phyloP scores from a whole-genome alignment of 2,797 vertebrate species.

The Pelobates cultripes region DNA sequence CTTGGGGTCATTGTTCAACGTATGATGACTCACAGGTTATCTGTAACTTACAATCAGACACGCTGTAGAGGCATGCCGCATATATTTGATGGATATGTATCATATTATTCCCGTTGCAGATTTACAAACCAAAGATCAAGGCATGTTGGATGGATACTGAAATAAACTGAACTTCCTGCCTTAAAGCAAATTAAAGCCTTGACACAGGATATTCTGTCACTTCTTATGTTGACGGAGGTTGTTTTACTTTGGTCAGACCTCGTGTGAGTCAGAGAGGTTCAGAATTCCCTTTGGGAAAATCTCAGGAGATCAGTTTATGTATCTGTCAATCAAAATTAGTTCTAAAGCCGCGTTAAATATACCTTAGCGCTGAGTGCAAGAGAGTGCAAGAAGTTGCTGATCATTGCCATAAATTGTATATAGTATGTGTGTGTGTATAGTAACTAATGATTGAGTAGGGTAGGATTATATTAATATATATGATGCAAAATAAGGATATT shows the following conservation, averaged over 20 bases:
- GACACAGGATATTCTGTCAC: conserved; percentile 6
- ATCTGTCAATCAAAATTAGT: conserved; percentile 33
- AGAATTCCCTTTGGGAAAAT: conserved; percentile 26
- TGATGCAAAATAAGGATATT: too few species aligned
- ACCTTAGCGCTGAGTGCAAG: too few species aligned
- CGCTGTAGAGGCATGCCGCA: conserved; percentile 4
- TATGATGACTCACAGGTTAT: conserved; percentile 22
- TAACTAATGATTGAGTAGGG: too few species aligned
- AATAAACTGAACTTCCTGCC: conserved; percentile 16
- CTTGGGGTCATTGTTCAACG: conserved; percentile 5
- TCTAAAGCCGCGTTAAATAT: too few species aligned
- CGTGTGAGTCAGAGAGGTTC: conserved; percentile 25
- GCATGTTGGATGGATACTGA: neutral
- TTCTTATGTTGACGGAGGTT: neutral
- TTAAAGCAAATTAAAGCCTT: neutral
- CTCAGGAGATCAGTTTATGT: neutral
- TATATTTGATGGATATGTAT: conserved; percentile 11
- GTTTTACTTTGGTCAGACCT: neutral
- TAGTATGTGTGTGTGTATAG: too few species aligned
- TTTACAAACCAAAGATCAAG: neutral
- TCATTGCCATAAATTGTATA: neutral
- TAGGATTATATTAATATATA: too few species aligned
- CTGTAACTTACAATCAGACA: conserved; percentile 4
- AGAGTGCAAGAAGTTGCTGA: neutral
- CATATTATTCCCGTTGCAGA: neutral